Base-by-base conservation (phyloP, 2,113 vertebrate genomes). In the Halcyon senegalensis region DNA sequence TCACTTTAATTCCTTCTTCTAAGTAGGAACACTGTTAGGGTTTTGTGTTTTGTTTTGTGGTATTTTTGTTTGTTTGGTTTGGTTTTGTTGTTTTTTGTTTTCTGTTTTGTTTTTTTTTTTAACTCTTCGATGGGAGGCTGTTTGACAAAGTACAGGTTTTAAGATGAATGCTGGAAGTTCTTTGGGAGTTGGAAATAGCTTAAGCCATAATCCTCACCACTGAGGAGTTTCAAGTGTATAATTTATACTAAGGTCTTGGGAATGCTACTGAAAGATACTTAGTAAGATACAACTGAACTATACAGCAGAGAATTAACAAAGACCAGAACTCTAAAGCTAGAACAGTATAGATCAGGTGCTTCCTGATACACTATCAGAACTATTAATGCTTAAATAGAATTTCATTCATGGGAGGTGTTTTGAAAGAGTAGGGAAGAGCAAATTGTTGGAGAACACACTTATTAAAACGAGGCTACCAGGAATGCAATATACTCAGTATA, bases 271-370 rank as follows among this genome's bases (percentile, higher is more conserved):
- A 58, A 76, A 63, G 27, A 28, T 84, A 27, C 27, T 60, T 73
- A 2, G 3, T 59, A 46, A 84, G 37, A 35, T 0, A 0, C 39
- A 74, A 60, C 12, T 58, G 44, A 84, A 39, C 46, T 70, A 13
- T 31, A 27, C 33, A 70, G 46, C 14, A 10, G 48, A 50, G 48
- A 50, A 50, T 51, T 75, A 74, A 30, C 12, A 48, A 44, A 77
- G 50, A 72, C 39, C 28, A 84, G 33, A 30, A n/a, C 31, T 50
- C 59, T 83, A 23, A 79, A 82, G 43, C 35, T 60, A n/a, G 30
- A 94, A 31, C n/a, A 84, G 39, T 25, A 41, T 20, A 53, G 37
- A 62, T 18, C n/a, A 37, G 28, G 25, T 3, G 1, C 28, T 72
- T 89, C 18, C 58, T 67, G 15, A 37, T 78, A 23, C 11, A 23